Evolutionary conservation across 2,113 vertebrate species (phyloP), one percentile per base, ranked within the genome.

Genomic region (Lycocorax pyrrhopterus): DNA sequence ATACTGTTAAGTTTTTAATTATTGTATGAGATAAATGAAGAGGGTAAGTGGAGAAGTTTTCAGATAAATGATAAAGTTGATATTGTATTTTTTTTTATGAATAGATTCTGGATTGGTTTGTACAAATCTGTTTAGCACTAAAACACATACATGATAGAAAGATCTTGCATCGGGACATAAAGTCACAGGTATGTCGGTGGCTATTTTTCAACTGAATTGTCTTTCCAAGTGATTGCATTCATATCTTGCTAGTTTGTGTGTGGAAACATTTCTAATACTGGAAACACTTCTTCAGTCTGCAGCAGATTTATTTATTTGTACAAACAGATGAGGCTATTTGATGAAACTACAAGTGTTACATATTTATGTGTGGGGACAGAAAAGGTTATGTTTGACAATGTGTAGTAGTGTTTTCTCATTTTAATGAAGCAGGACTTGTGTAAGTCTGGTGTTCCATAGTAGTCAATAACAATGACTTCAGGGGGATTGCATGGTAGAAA

Each of bases 141-240:
- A 99, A 99, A 89, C 99, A 99, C 27, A 98, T 99, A 35, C 99
- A 99, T 56, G 99, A 99, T 75, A 98, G 99, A 91, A 99, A 99
- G 98, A 99, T 99, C 97, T 98, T 99, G 89, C 99, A 99, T 97
- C 98, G 99, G 79, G 99, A 99, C 96, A 99, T 99, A 94, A 99
- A 99, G 97, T 99, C 99, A 49, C 99, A 99, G 99, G 99, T 99
- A 98, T 52, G 97, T 87, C 32, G 17, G 47, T 80, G 69, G 14
- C 33, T 58, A 0, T 30, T 68, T 84, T 71, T 43, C 23, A 46
- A 41, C 19, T 33, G 3, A 44, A 30, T 55, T 60, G 56, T 35
- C 16, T 85, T 77, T 18, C 12, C 19, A 81, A 49, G 15, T 46
- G 46, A 22, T 73, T 64, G 16, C 32, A 20, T 62, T 82, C 4